Evolutionary conservation across 2,797 vertebrate genomes (phyloP).

Genomic region (Danionella dracula): DNA sequence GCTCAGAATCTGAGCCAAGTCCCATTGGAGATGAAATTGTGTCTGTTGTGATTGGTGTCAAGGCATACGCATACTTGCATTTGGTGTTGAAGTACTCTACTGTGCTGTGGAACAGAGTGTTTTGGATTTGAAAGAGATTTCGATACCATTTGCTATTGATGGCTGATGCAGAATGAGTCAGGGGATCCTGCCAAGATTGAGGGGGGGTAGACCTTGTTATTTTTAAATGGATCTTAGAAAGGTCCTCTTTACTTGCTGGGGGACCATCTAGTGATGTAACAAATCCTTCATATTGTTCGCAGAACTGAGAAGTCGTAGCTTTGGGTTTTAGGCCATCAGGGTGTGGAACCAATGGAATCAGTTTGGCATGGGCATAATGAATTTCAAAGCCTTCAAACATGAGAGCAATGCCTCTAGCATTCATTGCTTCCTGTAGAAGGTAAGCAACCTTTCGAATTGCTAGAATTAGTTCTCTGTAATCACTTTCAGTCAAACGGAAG

Average conservation of each 20-base stretch:
- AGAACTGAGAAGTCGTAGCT: conserved; percentile 50
- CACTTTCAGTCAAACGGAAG: conserved; percentile 58
- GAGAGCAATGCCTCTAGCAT: conserved; percentile 60
- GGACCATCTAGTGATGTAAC: conserved; percentile 69
- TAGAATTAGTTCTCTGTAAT: conserved; percentile 63
- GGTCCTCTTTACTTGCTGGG: conserved; percentile 52
- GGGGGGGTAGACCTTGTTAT: conserved; percentile 61
- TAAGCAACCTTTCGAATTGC: conserved; percentile 62
- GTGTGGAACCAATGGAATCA: conserved; percentile 63
- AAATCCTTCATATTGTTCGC: conserved; percentile 65
- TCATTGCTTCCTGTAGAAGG: conserved; percentile 62
- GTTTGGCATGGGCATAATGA: conserved; percentile 70
- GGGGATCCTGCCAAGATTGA: conserved; percentile 66
- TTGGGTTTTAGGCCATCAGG: conserved; percentile 38
- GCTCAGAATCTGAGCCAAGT: conserved; percentile 75
- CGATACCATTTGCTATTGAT: conserved; percentile 73
- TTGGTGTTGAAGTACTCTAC: conserved; percentile 71
- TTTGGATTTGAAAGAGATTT: conserved; percentile 73
- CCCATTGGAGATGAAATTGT: conserved; percentile 79
- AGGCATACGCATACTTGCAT: conserved; percentile 67
- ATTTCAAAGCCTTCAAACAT: conserved; percentile 75
- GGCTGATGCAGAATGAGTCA: conserved; percentile 63
- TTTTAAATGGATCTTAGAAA: conserved; percentile 59
- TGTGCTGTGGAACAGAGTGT: conserved; percentile 75
- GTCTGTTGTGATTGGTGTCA: conserved; percentile 75